Percentiles rank a stretch among this genome's conserved stretches.
These are phyloP conservation scores for Phaethon lepturus DNA, from an alignment of 2,113 vertebrate species.

Conservation along the genomic window DNA sequence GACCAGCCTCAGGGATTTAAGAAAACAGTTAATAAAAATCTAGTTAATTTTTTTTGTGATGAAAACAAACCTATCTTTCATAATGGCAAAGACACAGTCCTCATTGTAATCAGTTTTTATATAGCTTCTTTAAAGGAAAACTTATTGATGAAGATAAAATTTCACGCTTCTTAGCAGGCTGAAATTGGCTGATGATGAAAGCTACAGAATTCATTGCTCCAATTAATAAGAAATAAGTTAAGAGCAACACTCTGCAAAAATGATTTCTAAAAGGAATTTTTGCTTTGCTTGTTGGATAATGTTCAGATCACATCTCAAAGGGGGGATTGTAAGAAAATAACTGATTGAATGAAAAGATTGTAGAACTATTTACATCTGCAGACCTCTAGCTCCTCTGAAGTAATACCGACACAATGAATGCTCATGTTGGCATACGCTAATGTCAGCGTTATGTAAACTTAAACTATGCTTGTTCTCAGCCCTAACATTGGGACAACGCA, in stretches of 20 bases:
- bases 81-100: neutral
- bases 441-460: neutral
- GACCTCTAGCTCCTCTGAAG: neutral
- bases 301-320: constrained; percentile 19
- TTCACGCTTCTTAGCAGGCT: neutral
- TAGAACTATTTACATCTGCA: neutral
- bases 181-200: constrained; percentile 21
- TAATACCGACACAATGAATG: neutral
- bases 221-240: constrained; percentile 42
- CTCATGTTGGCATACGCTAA: neutral
- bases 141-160: constrained; percentile 44
- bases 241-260: constrained; percentile 24
- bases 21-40: constrained; percentile 56
- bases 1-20: neutral
- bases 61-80: constrained; percentile 42
- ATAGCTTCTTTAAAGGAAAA: constrained; percentile 27
- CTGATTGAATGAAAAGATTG: neutral
- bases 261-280: neutral
- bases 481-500: neutral
- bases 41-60: neutral
- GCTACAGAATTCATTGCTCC: neutral
- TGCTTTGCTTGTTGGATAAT: neutral
- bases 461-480: neutral
- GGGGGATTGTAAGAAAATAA: neutral
- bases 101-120: constrained; percentile 47